These are phyloP conservation scores for Bhutanitis thaidina DNA, from an alignment of 2,888 invertebrate species.

Conservation along the genomic window DNA sequence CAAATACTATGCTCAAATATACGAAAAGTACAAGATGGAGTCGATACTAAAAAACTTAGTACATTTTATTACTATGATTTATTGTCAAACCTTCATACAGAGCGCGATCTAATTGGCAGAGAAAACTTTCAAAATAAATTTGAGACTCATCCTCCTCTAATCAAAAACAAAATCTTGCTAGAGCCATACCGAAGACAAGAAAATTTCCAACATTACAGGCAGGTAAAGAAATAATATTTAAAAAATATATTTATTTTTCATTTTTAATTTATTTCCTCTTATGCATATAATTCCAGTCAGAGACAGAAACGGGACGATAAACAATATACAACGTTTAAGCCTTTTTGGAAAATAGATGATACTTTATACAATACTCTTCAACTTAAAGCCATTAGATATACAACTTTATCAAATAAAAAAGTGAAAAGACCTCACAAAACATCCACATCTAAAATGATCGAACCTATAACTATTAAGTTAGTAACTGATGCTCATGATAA, in stretches of 20 bases:
- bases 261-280: slow-evolving; percentile 33
- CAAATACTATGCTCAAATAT: slow-evolving; percentile 24
- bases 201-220: slow-evolving; percentile 32
- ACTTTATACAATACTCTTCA: slow-evolving; percentile 34
- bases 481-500: slow-evolving; percentile 28
- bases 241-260: not conserved
- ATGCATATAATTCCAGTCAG: slow-evolving; percentile 36
- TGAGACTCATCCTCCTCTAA: slow-evolving; percentile 1
- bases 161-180: not conserved
- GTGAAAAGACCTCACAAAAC: slow-evolving; percentile 22
- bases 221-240: slow-evolving; percentile 31
- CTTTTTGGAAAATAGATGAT: slow-evolving; percentile 61
- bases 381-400: slow-evolving; percentile 53
- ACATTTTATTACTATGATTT: slow-evolving; percentile 43
- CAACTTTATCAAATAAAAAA: slow-evolving; percentile 46
- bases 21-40: slow-evolving; percentile 27
- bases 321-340: slow-evolving; percentile 40
- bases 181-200: slow-evolving; percentile 26
- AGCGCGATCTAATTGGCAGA: slow-evolving; percentile 28
- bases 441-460: slow-evolving; percentile 39
- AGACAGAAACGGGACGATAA: slow-evolving; percentile 46
- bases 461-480: slow-evolving; percentile 52
- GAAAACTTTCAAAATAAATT: slow-evolving; percentile 28
- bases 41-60: slow-evolving; percentile 27
- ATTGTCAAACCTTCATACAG: slow-evolving; percentile 39